Evolutionary conservation across 2,888 invertebrate species (phyloP), one percentile per base, ranked within the genome.

Genomic region (Archips xylosteana): DNA sequence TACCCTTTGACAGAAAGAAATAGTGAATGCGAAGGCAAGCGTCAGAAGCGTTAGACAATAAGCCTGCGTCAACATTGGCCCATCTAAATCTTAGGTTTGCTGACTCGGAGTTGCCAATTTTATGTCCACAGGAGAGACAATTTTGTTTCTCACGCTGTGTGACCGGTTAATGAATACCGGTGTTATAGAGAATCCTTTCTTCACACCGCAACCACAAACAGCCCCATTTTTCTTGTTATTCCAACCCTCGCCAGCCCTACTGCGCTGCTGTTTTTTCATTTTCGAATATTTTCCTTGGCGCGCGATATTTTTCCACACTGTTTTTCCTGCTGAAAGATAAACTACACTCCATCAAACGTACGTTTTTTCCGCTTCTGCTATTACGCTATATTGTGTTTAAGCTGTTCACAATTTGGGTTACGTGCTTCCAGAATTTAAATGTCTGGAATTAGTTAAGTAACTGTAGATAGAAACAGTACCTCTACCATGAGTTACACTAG

Each of bases 291-390:
- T 94, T 94, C 89, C 91, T 94, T 92, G 86, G 92, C 89, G 83
- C 87, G 83, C 91, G 92, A 91, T 94, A 93, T 94, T 94, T 94
- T 94, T 92, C 89, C 91, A 89, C 87, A 79, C 85, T 92, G 91
- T 94, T 94, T 93, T 91, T 89, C 90, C 93, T 92, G 91, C 89
- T 90, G 94, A 91, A 94, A 94, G 91, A 93, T 93, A 94, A 94
- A 93, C 94, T 93, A 92, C 89, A 88, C 89, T 92, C 91, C 91
- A 92, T 92, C 92, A 92, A 91, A 93, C 87, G 90, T 90, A 82
- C 79, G 79, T 89, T 91, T 92, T 91, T 90, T 87, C 85, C 85
- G 84, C 83, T 65, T 75, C 74, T 74, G 70, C 73, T 77, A 76
- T 76, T 65, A 76, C 78, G 70, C 32, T 76, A 79, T 82, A 82